phyloP scores from a whole-genome alignment of 2,797 vertebrate species.

The Myotis vivesi region DNA sequence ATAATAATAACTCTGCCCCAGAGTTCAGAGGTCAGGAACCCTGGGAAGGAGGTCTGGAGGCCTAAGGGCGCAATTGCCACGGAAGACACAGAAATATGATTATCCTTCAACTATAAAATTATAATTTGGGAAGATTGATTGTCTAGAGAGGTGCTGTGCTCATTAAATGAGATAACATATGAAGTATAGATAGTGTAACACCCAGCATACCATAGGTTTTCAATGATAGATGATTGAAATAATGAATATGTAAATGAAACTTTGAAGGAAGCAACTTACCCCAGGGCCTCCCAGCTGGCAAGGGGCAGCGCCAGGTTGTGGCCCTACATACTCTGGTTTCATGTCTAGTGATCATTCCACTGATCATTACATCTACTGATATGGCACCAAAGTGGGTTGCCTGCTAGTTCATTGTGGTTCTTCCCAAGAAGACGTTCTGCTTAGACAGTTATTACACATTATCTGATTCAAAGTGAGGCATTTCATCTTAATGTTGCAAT shows the following conservation, averaged over 20 bases:
- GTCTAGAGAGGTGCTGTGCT: background rate
- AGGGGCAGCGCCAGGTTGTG: background rate
- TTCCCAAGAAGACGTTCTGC: background rate
- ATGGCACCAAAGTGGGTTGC: background rate
- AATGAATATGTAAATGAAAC: background rate
- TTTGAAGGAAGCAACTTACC: background rate
- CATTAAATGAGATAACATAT: background rate
- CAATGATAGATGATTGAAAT: background rate
- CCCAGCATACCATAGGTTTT: background rate
- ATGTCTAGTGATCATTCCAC: background rate
- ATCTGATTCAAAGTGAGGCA: background rate
- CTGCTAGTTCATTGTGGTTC: background rate
- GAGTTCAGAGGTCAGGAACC: background rate
- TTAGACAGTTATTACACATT: background rate
- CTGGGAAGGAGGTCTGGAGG: background rate
- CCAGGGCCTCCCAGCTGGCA: background rate
- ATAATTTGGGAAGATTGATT: background rate
- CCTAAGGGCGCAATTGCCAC: background rate
- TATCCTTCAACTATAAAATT: slow-evolving; percentile 26
- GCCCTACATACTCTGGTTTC: background rate
- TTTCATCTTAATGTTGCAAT: background rate
- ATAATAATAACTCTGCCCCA: background rate
- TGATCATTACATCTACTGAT: background rate
- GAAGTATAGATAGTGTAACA: accelerated
- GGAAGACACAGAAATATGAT: background rate